Evolutionary conservation across 2,113 vertebrate genomes (phyloP), one percentile per base, ranked within the genome.

Genomic region (Electrona antarctica): DNA sequence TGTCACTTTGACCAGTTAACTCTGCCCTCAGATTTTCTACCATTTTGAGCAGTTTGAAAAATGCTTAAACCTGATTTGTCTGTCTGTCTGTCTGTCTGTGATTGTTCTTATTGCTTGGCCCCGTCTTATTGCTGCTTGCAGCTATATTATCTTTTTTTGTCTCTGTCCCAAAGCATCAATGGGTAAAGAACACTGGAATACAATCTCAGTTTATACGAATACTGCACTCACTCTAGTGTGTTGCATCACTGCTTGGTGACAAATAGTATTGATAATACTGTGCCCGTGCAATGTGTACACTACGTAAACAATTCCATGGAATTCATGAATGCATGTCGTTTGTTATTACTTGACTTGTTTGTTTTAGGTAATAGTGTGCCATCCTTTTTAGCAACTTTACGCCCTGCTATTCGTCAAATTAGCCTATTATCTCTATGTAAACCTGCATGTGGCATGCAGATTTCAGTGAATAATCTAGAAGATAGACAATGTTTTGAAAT

Each of bases 401-500:
- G 66, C 73, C 64, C 62, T 58, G 59, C 52, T 83, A 84, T 90
- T 81, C 83, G 83, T 83, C 82, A 81, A 73, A 33, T 84, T 78
- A 71, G 69, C 71, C 76, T 80, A 73, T 85, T 86, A 70, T 47
- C n/a, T 76, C 70, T 0, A 56, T 8, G n/a, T 29, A 12, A 47
- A 73, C 74, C 78, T 83, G 71, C 48, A 60, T 64, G 77, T 87
- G 82, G 77, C 78, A 81, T 89, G 84, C 81, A 88, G 82, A 86
- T 91, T 88, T 84, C 77, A 63, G 77, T 91, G 90, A 93, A 91
- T 86, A 90, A 93, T 93, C 84, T 84, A 52, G n/a, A 85, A 52
- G n/a, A 85, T 77, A 85, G 90, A 91, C 88, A 92, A 78, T 82
- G 85, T 88, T 91, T 85, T 86, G 84, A 89, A 89, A 86, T 83